These are phyloP conservation scores for Hypena proboscidalis DNA, from an alignment of 2,888 invertebrate species.

Conservation along the genomic window DNA sequence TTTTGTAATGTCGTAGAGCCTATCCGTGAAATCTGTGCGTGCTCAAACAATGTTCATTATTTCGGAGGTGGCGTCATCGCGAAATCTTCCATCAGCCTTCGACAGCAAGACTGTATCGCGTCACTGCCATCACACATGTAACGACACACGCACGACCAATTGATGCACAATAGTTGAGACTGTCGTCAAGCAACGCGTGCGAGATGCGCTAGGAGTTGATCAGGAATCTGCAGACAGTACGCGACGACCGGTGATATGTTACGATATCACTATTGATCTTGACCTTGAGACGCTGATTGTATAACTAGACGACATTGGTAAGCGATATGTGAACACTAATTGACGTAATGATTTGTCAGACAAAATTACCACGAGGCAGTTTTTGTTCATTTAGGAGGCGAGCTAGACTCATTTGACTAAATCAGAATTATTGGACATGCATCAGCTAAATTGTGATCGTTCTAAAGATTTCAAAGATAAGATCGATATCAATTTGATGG, in stretches of 20 bases:
- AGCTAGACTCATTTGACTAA: no score
- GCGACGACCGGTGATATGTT: not conserved
- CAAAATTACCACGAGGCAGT: no score
- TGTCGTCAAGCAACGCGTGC: not conserved
- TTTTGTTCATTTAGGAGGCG: no score
- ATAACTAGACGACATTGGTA: not conserved
- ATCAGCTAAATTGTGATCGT: no score
- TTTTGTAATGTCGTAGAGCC: no score
- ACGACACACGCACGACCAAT: not conserved
- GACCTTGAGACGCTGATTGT: constrained; percentile 5
- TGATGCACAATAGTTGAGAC: not conserved
- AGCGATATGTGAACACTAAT: not conserved
- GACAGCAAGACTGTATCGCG: not conserved
- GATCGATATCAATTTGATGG: no score
- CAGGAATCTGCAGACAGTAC: not conserved
- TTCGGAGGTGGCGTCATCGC: constrained; percentile 4
- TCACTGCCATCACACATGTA: not conserved
- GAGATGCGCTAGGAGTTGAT: constrained; percentile 3
- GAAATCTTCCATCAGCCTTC: constrained; percentile 1
- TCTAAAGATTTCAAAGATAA: no score
- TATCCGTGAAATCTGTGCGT: constrained; percentile 8
- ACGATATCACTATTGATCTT: constrained; percentile 2
- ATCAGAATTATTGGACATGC: no score
- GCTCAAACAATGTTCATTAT: constrained; percentile 9
- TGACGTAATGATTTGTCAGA: not conserved